These are phyloP conservation scores for Montipora sp. DNA, from an alignment of 64 coral and sea anemone species.

Conservation along the genomic window DNA sequence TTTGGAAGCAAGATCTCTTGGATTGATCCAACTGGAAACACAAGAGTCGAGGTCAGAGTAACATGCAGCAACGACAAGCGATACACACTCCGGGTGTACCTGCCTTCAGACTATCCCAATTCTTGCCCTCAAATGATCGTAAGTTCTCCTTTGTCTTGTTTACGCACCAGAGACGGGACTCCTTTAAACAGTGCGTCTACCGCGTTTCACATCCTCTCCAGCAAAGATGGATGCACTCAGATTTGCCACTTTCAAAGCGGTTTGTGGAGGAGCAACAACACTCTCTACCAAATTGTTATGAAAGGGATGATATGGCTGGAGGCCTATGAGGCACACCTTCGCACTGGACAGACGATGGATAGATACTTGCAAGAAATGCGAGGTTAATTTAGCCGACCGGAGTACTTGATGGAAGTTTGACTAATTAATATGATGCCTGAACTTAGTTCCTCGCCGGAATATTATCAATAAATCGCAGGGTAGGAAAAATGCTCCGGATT, in stretches of 20 bases:
- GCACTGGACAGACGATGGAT: slow-evolving; percentile 40
- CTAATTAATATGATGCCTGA: too few relatives aligned
- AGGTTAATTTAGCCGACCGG: not conserved
- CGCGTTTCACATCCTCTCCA: slow-evolving; percentile 12
- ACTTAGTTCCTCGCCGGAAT: too few relatives aligned
- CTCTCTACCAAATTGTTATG: slow-evolving; percentile 76
- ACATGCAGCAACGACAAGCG: slow-evolving; percentile 46
- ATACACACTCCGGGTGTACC: slow-evolving; percentile 65
- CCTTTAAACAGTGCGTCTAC: not conserved
- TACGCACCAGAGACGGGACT: slow-evolving; percentile 6
- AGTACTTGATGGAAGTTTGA: not conserved
- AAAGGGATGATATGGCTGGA: slow-evolving; percentile 82
- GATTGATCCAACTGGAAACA: slow-evolving; percentile 61
- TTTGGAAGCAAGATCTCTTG: slow-evolving; percentile 71
- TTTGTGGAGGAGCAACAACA: slow-evolving; percentile 41
- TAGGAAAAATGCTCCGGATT: too few relatives aligned
- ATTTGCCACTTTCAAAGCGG: slow-evolving; percentile 52
- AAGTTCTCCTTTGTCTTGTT: slow-evolving; percentile 6
- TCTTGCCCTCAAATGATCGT: slow-evolving; percentile 66
- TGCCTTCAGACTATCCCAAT: slow-evolving; percentile 59
- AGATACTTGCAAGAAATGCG: slow-evolving; percentile 64
- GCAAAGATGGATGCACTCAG: slow-evolving; percentile 48
- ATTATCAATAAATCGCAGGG: too few relatives aligned
- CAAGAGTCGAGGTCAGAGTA: slow-evolving; percentile 54
- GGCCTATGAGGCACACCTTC: slow-evolving; percentile 68